Evolutionary conservation across 2,113 vertebrate species (phyloP).

Genomic region (Cephalopterus ornatus): DNA sequence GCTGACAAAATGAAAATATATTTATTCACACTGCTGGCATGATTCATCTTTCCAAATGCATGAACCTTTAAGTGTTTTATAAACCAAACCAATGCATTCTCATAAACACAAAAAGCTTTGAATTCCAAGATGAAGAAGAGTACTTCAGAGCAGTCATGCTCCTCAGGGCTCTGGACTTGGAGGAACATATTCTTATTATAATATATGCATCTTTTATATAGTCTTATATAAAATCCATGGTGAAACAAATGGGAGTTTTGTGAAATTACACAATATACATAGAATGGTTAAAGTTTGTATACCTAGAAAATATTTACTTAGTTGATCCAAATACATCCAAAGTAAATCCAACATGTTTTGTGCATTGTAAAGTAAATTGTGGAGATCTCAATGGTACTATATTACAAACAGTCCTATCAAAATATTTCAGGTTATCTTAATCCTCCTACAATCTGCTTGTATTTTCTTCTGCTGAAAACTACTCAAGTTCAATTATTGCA

Average conservation of each 20-base stretch:
- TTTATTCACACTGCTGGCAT: neutral
- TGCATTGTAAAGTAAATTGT: neutral
- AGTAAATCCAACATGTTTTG: neutral
- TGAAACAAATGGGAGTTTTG: fast-evolving
- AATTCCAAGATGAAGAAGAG: neutral
- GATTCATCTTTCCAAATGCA: neutral
- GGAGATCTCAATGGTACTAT: neutral
- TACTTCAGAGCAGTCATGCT: neutral
- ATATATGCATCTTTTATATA: neutral
- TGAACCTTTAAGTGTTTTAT: neutral
- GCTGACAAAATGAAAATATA: neutral
- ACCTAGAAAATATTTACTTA: neutral
- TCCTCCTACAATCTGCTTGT: neutral
- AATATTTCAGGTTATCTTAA: conserved; percentile 3
- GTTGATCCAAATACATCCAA: neutral
- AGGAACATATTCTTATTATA: neutral
- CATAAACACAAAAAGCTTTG: neutral
- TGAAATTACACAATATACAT: neutral
- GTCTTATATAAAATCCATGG: neutral
- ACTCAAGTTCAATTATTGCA: neutral
- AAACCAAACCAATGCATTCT: neutral
- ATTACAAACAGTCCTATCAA: neutral
- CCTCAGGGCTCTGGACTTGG: neutral
- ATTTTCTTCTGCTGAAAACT: conserved; percentile 7
- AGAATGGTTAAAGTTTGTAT: neutral